Base-by-base conservation (phyloP, 2,113 vertebrate genomes). In the Seriola aureovittata region DNA sequence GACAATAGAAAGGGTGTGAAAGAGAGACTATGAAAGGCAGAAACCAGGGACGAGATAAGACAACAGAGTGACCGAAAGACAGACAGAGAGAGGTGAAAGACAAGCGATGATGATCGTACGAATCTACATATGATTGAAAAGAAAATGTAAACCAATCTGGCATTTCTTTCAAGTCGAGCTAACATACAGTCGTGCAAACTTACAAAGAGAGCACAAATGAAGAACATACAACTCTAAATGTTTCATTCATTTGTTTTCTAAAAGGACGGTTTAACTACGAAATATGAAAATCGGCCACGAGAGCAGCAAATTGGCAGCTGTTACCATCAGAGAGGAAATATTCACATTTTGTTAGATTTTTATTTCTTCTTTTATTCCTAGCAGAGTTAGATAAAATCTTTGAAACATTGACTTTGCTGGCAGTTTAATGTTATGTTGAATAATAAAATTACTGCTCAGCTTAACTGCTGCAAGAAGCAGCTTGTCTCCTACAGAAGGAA, bases 31-130 rank as follows among this genome's bases (percentile, higher is more conserved):
- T 55, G 11, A 21, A 4, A 60, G 25, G 32, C 29, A 73, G 29
- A 62, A 62, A 71, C 19, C 12, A 63, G 52, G 16, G 19, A 13
- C 55, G 32, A 67, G 66, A 60, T 25, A 19, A 52, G 57, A 52
- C 16, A 9, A 1, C 8, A 44, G 40, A 44, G 44, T 0, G 34
- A 40, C 11, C 32, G 13, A 46, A 3, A 16, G 44, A 46, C 12
- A 44, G 1, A 5, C 29, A 60, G 11, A 48, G 67, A 34, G 29
- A 67, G 44, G 6, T 34, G 50, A 32, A 62, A 23, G 25, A 25
- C 9, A 54, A 54, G 10, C 48, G 25, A 25, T 25, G 25, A 21
- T 21, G 46, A 17, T 48, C 13, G 16, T 14, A 48, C 14, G 16
- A 48, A 17, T 48, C 48, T 19, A 21, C 17, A 19, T 46, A 4